Percentiles rank a stretch among this genome's conserved stretches.
Conservation (phyloP, 2,113 vertebrate species). For the zebrafish (Danio rerio) region DNA sequence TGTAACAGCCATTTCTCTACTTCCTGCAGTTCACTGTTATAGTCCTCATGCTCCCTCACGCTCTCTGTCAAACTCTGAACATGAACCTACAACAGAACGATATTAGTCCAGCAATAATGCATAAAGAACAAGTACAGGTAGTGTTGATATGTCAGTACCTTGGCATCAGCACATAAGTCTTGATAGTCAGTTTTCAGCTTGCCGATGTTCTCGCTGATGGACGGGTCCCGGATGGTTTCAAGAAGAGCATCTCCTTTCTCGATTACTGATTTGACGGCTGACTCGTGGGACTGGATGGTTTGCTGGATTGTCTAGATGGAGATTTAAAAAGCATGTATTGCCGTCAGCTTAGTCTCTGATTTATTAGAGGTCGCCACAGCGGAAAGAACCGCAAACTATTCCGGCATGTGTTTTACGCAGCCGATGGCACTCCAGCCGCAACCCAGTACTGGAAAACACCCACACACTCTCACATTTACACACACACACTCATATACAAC, state of each 20-base stretch:
- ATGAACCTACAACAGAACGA: constrained; percentile 70
- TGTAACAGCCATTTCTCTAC: constrained; percentile 96
- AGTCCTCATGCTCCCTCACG: constrained; percentile 92
- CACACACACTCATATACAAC: too few species aligned
- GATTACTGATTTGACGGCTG: constrained; percentile 84
- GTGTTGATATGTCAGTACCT: constrained; percentile 72
- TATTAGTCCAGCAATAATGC: background rate
- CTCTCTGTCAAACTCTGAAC: constrained; percentile 81
- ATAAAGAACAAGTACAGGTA: background rate
- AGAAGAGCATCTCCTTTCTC: constrained; percentile 91
- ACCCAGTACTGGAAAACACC: too few species aligned
- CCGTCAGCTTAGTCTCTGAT: too few species aligned
- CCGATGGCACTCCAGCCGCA: too few species aligned
- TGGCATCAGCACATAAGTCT: constrained; percentile 78
- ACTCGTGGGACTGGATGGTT: constrained; percentile 87
- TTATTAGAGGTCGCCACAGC: too few species aligned
- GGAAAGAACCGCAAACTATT: too few species aligned
- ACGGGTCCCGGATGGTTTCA: constrained; percentile 79
- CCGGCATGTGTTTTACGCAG: too few species aligned
- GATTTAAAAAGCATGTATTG: background rate
- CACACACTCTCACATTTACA: too few species aligned
- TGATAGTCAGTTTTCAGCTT: constrained; percentile 85
- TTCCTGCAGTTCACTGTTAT: constrained; percentile 90
- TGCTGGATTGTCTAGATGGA: constrained; percentile 88
- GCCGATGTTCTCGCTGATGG: constrained; percentile 81